These are phyloP conservation scores for Cyprinodon diabolis DNA, from an alignment of 2,797 vertebrate species.

Conservation along the genomic window DNA sequence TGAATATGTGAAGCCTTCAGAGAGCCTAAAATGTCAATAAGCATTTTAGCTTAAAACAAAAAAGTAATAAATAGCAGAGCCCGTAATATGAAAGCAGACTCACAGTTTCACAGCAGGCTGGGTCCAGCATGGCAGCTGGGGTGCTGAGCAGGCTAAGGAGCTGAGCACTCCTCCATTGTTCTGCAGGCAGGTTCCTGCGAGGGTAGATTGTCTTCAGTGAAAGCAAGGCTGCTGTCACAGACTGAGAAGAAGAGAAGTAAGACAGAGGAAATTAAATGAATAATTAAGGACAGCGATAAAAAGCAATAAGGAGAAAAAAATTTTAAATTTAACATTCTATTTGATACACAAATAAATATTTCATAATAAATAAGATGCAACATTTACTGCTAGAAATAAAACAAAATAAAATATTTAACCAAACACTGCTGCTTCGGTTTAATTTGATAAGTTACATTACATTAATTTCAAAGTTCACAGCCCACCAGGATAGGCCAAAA, in stretches of 20 bases:
- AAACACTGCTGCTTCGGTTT: too few species aligned
- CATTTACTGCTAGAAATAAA: too few species aligned
- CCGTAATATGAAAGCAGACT: slow-evolving; percentile 45
- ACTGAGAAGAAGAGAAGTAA: slow-evolving; percentile 66
- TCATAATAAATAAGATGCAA: neutral
- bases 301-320: too few species aligned
- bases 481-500: neutral
- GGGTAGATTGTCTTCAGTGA: slow-evolving; percentile 86
- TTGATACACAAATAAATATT: neutral
- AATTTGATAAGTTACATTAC: too few species aligned
- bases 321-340: neutral
- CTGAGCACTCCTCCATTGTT: slow-evolving; percentile 91
- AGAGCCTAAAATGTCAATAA: neutral
- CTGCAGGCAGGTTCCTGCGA: slow-evolving; percentile 87
- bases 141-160: slow-evolving; percentile 88
- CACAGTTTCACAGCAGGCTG: slow-evolving; percentile 87
- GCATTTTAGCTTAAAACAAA: slow-evolving; percentile 1
- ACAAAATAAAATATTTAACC: too few species aligned
- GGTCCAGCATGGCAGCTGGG: slow-evolving; percentile 85
- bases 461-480: too few species aligned
- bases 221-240: slow-evolving; percentile 88
- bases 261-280: neutral
- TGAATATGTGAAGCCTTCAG: neutral
- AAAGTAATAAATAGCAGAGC: neutral
- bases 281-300: neutral